Evolutionary conservation across 2,113 vertebrate genomes (phyloP).

Genomic region (Laticauda laticaudata): DNA sequence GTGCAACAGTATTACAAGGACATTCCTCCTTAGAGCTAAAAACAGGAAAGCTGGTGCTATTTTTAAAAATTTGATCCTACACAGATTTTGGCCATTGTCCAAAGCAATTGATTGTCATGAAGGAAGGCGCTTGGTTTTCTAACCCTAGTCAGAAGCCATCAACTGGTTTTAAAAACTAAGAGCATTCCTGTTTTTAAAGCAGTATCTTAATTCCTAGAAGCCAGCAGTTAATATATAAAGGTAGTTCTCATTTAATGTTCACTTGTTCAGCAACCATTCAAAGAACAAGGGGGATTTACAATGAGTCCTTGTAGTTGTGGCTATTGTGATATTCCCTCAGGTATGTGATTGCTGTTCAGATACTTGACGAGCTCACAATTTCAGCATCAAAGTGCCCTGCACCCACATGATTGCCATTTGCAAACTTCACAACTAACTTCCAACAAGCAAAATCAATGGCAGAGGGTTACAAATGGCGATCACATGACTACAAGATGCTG

Average conservation of each 20-base stretch:
- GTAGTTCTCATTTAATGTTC: background rate
- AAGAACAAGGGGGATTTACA: background rate
- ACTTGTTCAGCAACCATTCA: background rate
- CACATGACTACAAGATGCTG: background rate
- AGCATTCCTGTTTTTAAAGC: conserved; percentile 2
- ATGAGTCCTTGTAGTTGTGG: background rate
- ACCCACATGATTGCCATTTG: background rate
- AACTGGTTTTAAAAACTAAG: background rate
- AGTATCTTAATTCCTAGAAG: background rate
- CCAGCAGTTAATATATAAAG: background rate
- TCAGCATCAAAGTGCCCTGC: background rate
- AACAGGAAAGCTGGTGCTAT: background rate
- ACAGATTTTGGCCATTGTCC: background rate
- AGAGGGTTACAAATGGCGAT: background rate
- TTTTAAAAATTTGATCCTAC: background rate
- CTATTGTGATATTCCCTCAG: background rate
- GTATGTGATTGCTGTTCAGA: background rate
- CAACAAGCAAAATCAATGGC: background rate
- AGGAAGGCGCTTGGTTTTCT: conserved; percentile 23
- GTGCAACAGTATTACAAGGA: background rate
- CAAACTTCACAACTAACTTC: background rate
- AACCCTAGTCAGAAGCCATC: background rate
- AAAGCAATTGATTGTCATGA: background rate
- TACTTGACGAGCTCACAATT: background rate
- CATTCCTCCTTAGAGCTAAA: background rate